A percentile compares a stretch with the other conserved stretches of the same genome.
phyloP scores from a whole-genome alignment of 2,888 invertebrate species.

The Hecatera dysodea region DNA sequence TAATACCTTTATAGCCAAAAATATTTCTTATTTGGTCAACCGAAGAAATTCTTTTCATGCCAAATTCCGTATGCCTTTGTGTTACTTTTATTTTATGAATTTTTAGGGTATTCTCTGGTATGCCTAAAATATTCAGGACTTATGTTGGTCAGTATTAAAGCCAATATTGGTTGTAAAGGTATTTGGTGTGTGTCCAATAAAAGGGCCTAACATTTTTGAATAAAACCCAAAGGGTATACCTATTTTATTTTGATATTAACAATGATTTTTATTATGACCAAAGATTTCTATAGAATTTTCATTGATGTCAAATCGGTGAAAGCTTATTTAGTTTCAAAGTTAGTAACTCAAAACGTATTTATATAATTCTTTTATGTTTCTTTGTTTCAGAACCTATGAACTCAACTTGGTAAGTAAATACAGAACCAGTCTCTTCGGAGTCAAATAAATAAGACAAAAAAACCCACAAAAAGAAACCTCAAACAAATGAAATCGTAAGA shows the following conservation, averaged over 20 bases:
- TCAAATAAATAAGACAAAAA: neutral
- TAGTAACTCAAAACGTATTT: neutral
- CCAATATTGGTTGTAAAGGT: constrained; percentile 18
- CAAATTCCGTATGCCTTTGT: constrained; percentile 37
- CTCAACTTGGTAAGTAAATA: constrained; percentile 44
- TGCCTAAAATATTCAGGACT: constrained; percentile 40
- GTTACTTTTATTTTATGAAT: constrained; percentile 38
- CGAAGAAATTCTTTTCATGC: constrained; percentile 34
- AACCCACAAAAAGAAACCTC: neutral
- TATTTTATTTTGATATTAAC: neutral
- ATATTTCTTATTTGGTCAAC: constrained; percentile 36
- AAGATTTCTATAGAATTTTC: too few species aligned
- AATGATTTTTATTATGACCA: neutral
- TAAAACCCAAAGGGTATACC: neutral
- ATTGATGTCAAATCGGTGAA: neutral
- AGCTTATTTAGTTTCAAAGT: neutral
- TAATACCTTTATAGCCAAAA: constrained; percentile 4
- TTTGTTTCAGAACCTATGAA: constrained; percentile 48
- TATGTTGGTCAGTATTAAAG: constrained; percentile 20
- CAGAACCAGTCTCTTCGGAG: neutral
- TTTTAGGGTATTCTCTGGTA: constrained; percentile 26
- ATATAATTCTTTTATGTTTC: neutral
- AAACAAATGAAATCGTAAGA: neutral
- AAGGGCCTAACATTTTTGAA: constrained; percentile 10
- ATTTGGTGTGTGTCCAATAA: constrained; percentile 7